phyloP scores from a whole-genome alignment of 2,888 invertebrate species.

The Thecophora atra region DNA sequence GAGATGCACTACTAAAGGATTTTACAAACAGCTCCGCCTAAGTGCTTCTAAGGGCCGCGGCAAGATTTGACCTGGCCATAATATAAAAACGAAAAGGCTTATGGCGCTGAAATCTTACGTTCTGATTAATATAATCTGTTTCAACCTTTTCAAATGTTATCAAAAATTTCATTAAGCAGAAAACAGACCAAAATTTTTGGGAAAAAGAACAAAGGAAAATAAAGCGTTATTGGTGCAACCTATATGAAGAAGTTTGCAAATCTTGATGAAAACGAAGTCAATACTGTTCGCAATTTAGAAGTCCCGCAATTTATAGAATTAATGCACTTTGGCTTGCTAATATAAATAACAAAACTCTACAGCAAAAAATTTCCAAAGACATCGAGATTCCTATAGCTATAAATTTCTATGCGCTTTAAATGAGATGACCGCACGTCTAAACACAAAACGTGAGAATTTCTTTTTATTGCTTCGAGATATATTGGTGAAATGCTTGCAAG shows the following conservation, averaged over 20 bases:
- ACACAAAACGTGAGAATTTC: conserved; percentile 69
- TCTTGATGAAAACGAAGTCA: conserved; percentile 77
- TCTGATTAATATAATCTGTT: no score
- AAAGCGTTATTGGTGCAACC: conserved; percentile 53
- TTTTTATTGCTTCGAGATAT: conserved; percentile 70
- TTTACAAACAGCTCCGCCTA: no score
- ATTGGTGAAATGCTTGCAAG: conserved; percentile 76
- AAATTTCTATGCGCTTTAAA: conserved; percentile 89
- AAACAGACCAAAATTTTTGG: conserved; percentile 59
- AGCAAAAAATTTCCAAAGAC: conserved; percentile 64
- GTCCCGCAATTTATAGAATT: conserved; percentile 77
- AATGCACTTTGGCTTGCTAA: conserved; percentile 89
- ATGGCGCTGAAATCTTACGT: no score
- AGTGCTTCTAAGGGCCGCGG: conserved; percentile 69
- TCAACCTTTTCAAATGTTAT: no score
- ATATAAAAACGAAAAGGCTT: conserved; percentile 63
- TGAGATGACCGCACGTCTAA: conserved; percentile 85
- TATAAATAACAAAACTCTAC: conserved; percentile 67
- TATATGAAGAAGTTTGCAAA: conserved; percentile 62
- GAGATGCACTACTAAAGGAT: conserved; percentile 69
- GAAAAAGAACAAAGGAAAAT: conserved; percentile 48
- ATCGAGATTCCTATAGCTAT: conserved; percentile 74
- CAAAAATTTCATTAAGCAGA: conserved; percentile 74
- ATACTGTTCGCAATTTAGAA: conserved; percentile 68
- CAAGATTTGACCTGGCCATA: conserved; percentile 65